Conservation (phyloP, 2,797 vertebrate species). For the Oreochromis grahami region DNA sequence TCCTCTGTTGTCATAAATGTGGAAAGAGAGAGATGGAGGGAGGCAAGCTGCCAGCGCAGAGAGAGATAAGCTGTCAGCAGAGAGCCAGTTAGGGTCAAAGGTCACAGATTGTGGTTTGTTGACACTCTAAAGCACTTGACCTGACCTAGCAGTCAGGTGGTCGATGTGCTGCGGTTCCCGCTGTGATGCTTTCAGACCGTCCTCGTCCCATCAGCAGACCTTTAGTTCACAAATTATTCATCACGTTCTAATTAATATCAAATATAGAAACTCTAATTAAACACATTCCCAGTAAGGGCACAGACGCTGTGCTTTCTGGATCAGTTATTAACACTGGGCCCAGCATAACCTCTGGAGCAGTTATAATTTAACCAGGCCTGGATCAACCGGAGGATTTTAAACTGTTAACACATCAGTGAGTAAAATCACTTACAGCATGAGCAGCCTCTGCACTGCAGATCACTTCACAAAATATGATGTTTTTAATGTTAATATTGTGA, state of each 20-base stretch:
- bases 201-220: background rate
- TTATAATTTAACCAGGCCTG: background rate
- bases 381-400: background rate
- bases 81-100: conserved; percentile 25
- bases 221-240: background rate
- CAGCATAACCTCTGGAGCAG: background rate
- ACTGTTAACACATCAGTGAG: background rate
- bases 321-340: background rate
- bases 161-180: conserved; percentile 28
- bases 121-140: conserved; percentile 40
- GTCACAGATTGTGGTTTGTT: conserved; percentile 44
- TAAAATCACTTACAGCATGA: background rate
- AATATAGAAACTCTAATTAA: background rate
- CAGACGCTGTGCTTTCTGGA: background rate
- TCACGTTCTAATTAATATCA: background rate
- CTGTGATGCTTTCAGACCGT: background rate
- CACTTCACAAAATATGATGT: background rate
- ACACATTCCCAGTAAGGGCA: background rate
- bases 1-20: background rate
- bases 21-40: background rate
- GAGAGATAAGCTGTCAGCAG: background rate
- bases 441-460: background rate
- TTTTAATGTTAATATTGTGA: background rate
- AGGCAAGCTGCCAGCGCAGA: background rate
- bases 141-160: conserved; percentile 3